Percentiles rank a stretch among this genome's conserved stretches.
These are phyloP conservation scores for Mya arenaria DNA, from an alignment of 1,140 invertebrate species.

Conservation along the genomic window DNA sequence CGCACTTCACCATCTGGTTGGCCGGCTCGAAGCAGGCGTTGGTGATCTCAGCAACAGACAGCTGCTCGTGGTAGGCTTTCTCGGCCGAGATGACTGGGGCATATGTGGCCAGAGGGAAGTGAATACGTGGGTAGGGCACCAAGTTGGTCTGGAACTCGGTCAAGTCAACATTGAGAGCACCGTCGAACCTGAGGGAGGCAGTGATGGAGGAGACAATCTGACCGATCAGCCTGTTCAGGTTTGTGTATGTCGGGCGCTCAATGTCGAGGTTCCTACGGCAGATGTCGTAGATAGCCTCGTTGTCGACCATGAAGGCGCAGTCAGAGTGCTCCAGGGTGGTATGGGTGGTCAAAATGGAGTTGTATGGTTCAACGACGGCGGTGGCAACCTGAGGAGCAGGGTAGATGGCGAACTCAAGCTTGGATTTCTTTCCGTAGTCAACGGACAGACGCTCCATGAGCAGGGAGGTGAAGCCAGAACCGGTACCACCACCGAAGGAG, in stretches of 20 bases:
- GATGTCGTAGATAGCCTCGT: conserved; percentile 96
- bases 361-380: conserved; percentile 81
- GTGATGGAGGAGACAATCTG: too few species aligned
- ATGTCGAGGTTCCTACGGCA: too few species aligned
- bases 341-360: conserved; percentile 77
- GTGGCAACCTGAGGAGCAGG: conserved; percentile 86
- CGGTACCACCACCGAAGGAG: too few species aligned
- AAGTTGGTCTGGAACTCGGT: conserved; percentile 88
- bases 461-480: too few species aligned
- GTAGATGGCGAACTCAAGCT: conserved; percentile 68
- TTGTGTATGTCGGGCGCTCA: too few species aligned
- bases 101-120: conserved; percentile 77
- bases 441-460: conserved; percentile 93
- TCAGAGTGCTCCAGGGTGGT: conserved; percentile 71
- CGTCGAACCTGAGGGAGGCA: too few species aligned
- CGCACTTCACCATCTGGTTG: conserved; percentile 96
- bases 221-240: too few species aligned
- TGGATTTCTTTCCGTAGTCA: conserved; percentile 81
- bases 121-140: conserved; percentile 77
- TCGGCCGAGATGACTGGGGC: too few species aligned
- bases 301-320: conserved; percentile 84
- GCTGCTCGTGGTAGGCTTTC: too few species aligned
- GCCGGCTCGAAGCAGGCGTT: too few species aligned
- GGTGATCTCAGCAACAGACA: too few species aligned
- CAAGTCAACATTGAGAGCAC: conserved; percentile 89